phyloP scores from a whole-genome alignment of 53 echinoderm and acorn worm species.

The Patiria pectinifera region DNA sequence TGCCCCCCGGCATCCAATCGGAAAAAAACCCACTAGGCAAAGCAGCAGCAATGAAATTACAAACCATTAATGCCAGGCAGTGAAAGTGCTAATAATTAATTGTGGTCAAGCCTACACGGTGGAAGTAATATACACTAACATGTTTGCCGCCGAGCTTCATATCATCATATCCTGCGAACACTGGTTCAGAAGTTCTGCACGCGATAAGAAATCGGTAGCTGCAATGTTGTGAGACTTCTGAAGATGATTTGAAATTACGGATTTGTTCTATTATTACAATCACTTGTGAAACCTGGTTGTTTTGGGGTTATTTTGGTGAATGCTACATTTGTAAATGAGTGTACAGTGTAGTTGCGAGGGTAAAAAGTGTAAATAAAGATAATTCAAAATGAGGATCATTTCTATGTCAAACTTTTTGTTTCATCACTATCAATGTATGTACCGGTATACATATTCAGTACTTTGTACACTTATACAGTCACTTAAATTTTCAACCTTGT shows the following conservation, averaged over 20 bases:
- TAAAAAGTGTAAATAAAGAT: no score
- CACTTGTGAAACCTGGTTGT: not conserved
- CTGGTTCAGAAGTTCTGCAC: not conserved
- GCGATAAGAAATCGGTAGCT: not conserved
- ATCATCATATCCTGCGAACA: not conserved
- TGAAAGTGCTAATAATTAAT: conserved; percentile 41
- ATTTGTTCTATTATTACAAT: not conserved
- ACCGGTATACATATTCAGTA: no score
- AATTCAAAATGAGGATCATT: no score
- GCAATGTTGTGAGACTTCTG: not conserved
- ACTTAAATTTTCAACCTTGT: no score
- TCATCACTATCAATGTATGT: not conserved
- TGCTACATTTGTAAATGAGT: no score
- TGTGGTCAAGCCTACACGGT: conserved; percentile 28
- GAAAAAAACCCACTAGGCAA: not conserved
- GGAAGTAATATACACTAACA: conserved; percentile 6
- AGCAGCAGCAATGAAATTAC: conserved; percentile 38
- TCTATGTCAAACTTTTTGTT: not conserved
- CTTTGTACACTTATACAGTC: no score
- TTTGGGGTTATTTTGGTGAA: no score
- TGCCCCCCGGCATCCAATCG: not conserved
- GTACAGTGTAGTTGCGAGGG: no score
- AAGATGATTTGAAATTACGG: not conserved
- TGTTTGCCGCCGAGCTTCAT: not conserved
- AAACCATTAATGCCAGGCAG: conserved; percentile 17